phyloP scores from a whole-genome alignment of 2,888 invertebrate species.

The Leptopilina myrica region DNA sequence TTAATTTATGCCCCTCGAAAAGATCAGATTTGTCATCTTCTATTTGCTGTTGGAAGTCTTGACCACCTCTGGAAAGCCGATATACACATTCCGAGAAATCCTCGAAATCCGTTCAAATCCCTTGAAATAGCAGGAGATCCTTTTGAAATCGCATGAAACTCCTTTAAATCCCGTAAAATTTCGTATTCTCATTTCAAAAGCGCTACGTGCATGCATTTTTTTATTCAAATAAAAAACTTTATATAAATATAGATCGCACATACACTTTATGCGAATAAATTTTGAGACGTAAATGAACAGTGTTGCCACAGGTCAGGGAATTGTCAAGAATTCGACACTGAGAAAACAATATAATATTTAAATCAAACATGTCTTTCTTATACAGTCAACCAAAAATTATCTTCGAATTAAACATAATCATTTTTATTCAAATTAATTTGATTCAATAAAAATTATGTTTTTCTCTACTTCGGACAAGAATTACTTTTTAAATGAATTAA shows the following conservation, averaged over 20 bases:
- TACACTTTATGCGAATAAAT: conserved; percentile 9
- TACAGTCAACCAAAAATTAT: too few species aligned
- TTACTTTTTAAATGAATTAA: too few species aligned
- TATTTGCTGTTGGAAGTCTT: conserved; percentile 25
- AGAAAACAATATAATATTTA: too few species aligned
- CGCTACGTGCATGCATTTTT: conserved; percentile 4
- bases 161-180: conserved; percentile 27
- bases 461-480: too few species aligned
- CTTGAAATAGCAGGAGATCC: conserved; percentile 25
- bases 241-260: background rate
- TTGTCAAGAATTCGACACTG: too few species aligned
- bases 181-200: conserved; percentile 31
- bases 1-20: background rate
- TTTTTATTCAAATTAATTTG: too few species aligned
- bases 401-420: too few species aligned
- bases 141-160: conserved; percentile 32
- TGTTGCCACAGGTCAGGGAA: too few species aligned
- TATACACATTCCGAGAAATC: conserved; percentile 32
- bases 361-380: too few species aligned
- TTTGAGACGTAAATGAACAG: background rate
- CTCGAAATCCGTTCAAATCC: conserved; percentile 22
- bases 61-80: conserved; percentile 18
- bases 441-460: too few species aligned
- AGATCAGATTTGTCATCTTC: conserved; percentile 23
- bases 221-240: background rate